A percentile compares a stretch with the other conserved stretches of the same genome.
Conservation (phyloP, 2,797 vertebrate species). For the Eremophila alpestris region DNA sequence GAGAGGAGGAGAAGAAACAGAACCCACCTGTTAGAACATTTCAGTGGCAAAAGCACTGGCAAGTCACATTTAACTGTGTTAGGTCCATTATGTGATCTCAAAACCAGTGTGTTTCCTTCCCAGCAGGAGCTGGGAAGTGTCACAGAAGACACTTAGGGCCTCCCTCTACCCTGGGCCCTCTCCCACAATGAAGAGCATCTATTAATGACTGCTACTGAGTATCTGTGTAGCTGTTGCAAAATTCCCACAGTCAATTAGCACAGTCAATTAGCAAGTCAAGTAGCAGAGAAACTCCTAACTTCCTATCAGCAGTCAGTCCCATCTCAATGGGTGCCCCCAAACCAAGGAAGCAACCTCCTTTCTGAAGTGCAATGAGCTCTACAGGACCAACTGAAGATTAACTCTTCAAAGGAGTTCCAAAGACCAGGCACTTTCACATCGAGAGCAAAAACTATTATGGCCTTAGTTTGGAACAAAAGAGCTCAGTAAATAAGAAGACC, state of each 20-base stretch:
- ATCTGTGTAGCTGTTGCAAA: not conserved
- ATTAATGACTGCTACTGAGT: not conserved
- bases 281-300: not conserved
- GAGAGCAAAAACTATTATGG: not conserved
- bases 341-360: not conserved
- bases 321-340: rapidly evolving
- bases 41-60: not conserved
- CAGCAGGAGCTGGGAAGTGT: no score
- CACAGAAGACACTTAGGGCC: not conserved
- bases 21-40: not conserved
- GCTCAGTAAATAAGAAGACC: not conserved
- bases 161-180: not conserved
- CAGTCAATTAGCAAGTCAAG: not conserved
- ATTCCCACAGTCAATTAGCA: not conserved
- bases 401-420: not conserved
- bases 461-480: not conserved
- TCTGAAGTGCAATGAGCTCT: not conserved
- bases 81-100: not conserved
- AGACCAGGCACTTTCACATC: not conserved
- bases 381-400: not conserved
- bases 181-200: not conserved
- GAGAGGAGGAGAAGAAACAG: not conserved
- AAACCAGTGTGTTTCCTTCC: no score
- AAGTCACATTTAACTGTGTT: not conserved
- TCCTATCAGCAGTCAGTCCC: not conserved